Base-by-base conservation (phyloP, 2,888 invertebrate species). In the Rugalucina vietnamica region DNA sequence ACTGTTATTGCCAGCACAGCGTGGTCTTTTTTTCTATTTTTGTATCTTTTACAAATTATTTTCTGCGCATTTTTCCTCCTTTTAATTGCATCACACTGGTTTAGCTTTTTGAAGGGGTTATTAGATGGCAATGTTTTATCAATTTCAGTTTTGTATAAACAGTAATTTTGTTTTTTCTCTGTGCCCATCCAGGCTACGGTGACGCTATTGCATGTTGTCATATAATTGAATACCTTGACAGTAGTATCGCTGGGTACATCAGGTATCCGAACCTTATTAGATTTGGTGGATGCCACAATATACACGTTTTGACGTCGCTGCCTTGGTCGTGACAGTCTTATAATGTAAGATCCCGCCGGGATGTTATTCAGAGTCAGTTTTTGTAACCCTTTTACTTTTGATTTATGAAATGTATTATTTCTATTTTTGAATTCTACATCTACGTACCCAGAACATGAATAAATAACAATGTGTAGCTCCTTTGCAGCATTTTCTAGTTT, bases 131-230 rank as follows among this genome's bases (percentile, higher is more conserved):
- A 54, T 10, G 73, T 50, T 4, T 77, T 73, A 4, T 85, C 77
- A 4, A 92, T 80, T 78, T 92, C 91, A 29, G 91, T 92, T 80
- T 91, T 89, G 81, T 94, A 94, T 34, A 95, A 87, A 88, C 95
- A 95, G 82, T 94, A 95, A 43, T 89, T 91, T 69, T 93, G 94
- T 76, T 91, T 92, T 50, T 91, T 91, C 27, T 90, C 90, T 1
- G 93, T 92, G 14, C 92, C 93, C 85, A 91, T 89, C 94, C 94
- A 94, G n/a, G 93, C 93, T 0, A 95, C 88, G 5, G 94, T 94
- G 43, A 94, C 90, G 69, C 92, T 93, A 72, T 92, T 90, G 88
- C 94, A 94, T 18, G 91, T 92, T 21, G 91, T 91, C 36, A 93
- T 81, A 43, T 91, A 90, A 39, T 92, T 91, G 74, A 93, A 93